Evolutionary conservation across 2,797 vertebrate species (phyloP).

Genomic region (Acridotheres tristis): DNA sequence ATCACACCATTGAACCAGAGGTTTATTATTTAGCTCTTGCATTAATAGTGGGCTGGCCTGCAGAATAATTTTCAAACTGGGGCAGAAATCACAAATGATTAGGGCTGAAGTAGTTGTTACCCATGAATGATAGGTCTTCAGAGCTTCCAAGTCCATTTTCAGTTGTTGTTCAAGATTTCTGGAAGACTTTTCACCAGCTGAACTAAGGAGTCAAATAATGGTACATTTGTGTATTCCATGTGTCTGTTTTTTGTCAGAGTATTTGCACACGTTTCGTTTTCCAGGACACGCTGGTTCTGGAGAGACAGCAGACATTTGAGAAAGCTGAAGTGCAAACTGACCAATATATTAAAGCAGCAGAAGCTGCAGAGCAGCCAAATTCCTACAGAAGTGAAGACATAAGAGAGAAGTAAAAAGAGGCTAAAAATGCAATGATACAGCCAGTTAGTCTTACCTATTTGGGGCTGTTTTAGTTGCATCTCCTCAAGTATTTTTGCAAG

Average conservation of each 20-base stretch:
- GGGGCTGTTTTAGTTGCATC: not conserved
- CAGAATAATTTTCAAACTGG: not conserved
- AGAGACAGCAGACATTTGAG: not conserved
- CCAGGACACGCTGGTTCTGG: not conserved
- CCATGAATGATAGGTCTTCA: not conserved
- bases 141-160: not conserved
- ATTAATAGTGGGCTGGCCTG: not conserved
- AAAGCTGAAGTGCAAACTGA: constrained; percentile 14
- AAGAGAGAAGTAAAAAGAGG: not conserved
- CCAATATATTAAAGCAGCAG: not conserved
- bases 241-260: not conserved
- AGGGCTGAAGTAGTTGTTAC: not conserved
- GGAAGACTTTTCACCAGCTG: not conserved
- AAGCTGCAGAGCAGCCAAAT: not conserved
- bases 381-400: not conserved
- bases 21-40: not conserved
- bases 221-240: not conserved
- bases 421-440: not conserved
- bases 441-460: not conserved
- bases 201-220: not conserved
- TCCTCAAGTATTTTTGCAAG: not conserved
- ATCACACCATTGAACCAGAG: not conserved
- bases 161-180: not conserved
- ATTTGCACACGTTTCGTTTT: not conserved
- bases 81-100: not conserved